Evolutionary conservation across 2,888 invertebrate species (phyloP).

Genomic region (Diloba caeruleocephala): DNA sequence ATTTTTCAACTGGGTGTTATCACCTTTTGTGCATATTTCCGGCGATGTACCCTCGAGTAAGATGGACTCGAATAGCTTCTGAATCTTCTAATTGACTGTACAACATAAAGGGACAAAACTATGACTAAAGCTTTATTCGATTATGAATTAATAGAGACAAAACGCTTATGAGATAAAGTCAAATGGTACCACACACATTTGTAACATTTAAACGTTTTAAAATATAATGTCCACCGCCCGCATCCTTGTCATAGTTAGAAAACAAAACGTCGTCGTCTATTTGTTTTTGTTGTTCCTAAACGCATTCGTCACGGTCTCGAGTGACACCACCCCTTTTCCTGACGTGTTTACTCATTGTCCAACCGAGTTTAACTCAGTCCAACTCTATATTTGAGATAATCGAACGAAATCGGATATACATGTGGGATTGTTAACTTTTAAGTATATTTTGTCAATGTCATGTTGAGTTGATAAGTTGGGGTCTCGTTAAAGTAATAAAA

Average conservation of each 20-base stretch:
- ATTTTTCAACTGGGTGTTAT: too few relatives aligned
- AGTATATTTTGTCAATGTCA: constrained; percentile 39
- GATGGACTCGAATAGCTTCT: too few relatives aligned
- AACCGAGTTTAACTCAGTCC: constrained; percentile 12
- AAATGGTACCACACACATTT: constrained; percentile 50
- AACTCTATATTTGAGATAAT: constrained; percentile 46
- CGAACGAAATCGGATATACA: constrained; percentile 50
- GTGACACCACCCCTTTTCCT: constrained; percentile 51
- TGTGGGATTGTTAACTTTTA: constrained; percentile 34
- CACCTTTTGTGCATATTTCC: too few relatives aligned
- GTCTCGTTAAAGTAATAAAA: constrained; percentile 12
- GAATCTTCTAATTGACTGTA: too few relatives aligned
- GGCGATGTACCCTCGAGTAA: too few relatives aligned
- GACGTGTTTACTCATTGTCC: constrained; percentile 49
- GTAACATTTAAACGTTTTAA: constrained; percentile 69
- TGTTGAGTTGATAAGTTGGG: constrained; percentile 18
- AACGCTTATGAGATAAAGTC: constrained; percentile 46
- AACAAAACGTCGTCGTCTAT: constrained; percentile 66
- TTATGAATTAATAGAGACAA: constrained; percentile 28
- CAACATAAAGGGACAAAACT: constrained; percentile 32
- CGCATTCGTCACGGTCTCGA: constrained; percentile 69
- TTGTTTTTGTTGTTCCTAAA: constrained; percentile 77
- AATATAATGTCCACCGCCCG: constrained; percentile 64
- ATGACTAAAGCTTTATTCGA: constrained; percentile 31
- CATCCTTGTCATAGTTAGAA: constrained; percentile 62